Evolutionary conservation across 2,113 vertebrate species (phyloP), one percentile per base, ranked within the genome.

Genomic region (Mobula birostris): DNA sequence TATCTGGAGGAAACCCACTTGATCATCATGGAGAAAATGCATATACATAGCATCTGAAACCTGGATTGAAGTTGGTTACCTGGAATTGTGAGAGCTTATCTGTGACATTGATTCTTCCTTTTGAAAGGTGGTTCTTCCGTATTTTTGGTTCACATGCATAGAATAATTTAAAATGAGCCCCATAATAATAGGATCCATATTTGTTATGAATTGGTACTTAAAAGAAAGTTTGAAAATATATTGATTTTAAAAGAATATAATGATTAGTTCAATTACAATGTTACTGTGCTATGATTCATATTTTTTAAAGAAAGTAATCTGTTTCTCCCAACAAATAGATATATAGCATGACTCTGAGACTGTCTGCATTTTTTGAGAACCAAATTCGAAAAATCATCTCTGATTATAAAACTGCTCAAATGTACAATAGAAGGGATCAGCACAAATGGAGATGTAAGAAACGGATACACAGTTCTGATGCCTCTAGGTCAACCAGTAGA

Each of bases 271-370:
- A 11, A 66, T 66, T 66, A 68, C 11, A 29, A n/a, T 14, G 5
- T 88, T 88, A 29, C 27, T 32, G 29, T 15, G 1, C 58, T 29
- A 32, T 90, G 61, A 32, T 32, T 74, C 72, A 27, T 74, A 74
- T 21, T 19, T 74, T 74, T 74, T 74, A 21, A 74, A 74, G 72
- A 74, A 21, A 74, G 19, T 40, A 5, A 56, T 29, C 24, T 56
- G 15, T 74, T 93, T 74, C 36, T 74, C 24, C 32, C 14, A 92
- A 68, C n/a, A 56, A 74, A 56, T 95, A 99, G 99, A 99, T 99
- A 96, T 99, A 99, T 94, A 99, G 98, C n/a, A 99, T 99, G 98
- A 99, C 98, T 12, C 95, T 99, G 97, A 98, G 98, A 48, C 96
- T 99, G 63, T 99, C 98, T 87, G 98, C 98, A 6, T 97, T 99